Evolutionary conservation across 2,888 invertebrate species (phyloP).

Genomic region (Cantharis rustica): DNA sequence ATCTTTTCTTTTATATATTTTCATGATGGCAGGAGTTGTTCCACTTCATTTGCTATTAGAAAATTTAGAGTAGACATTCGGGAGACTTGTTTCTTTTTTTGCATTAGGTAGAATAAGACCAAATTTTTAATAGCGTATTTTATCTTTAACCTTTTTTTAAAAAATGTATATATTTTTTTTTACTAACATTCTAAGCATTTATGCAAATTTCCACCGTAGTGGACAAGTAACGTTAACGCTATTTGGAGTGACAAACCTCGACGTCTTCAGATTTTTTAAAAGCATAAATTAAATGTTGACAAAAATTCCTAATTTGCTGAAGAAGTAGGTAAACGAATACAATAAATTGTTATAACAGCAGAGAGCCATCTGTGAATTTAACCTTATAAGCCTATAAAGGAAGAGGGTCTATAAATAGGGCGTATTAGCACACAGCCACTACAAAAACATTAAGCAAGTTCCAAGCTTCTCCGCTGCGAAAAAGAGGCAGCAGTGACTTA

Average conservation of each 20-base stretch:
- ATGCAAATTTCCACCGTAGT: neutral
- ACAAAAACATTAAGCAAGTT: conserved; percentile 38
- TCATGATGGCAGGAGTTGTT: conserved; percentile 50
- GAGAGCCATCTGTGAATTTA: conserved; percentile 35
- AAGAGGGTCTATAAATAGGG: conserved; percentile 26
- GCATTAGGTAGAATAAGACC: conserved; percentile 5
- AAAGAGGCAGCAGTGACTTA: conserved; percentile 42
- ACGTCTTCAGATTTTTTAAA: neutral
- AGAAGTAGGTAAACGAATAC: neutral
- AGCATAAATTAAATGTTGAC: neutral
- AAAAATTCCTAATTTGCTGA: neutral
- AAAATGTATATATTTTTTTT: neutral
- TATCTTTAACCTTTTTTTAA: neutral
- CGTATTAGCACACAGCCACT: conserved; percentile 35
- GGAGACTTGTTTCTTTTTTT: conserved; percentile 3
- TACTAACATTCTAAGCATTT: neutral
- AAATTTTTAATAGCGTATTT: conserved; percentile 9
- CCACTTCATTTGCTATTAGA: conserved; percentile 33
- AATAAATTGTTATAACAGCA: conserved; percentile 3
- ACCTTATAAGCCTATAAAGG: conserved; percentile 27
- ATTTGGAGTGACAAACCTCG: neutral
- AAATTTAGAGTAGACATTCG: conserved; percentile 10
- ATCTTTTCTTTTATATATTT: conserved; percentile 42
- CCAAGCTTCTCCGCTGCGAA: conserved; percentile 37
- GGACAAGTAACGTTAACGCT: neutral